Evolutionary conservation across 2,888 invertebrate genomes (phyloP).

Genomic region (Allygus modestus): DNA sequence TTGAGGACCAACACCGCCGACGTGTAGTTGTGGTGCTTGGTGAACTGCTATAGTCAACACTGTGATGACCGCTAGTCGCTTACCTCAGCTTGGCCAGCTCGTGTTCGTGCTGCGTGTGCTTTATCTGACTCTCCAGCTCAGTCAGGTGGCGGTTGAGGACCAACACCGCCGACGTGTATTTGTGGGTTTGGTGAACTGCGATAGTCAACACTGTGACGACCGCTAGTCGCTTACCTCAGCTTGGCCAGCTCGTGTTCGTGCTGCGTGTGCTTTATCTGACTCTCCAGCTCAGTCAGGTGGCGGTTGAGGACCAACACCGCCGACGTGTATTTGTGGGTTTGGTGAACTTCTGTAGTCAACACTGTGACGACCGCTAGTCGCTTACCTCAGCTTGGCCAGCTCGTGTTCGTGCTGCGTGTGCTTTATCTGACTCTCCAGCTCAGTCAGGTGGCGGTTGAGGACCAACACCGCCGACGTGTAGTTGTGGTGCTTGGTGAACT

Average conservation of each 20-base stretch:
- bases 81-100: constrained; percentile 85
- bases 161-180: constrained; percentile 92
- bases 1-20: constrained; percentile 89
- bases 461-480: constrained; percentile 92
- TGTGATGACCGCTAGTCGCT: too few relatives aligned
- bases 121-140: constrained; percentile 84
- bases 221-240: constrained; percentile 77
- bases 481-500: constrained; percentile 92
- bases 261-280: constrained; percentile 84
- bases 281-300: constrained; percentile 81
- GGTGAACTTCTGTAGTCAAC: constrained; percentile 94
- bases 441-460: constrained; percentile 79
- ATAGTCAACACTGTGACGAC: too few relatives aligned
- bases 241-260: constrained; percentile 85
- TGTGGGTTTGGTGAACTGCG: constrained; percentile 91
- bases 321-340: constrained; percentile 91
- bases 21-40: constrained; percentile 91
- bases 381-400: constrained; percentile 82
- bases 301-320: constrained; percentile 86
- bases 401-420: constrained; percentile 86
- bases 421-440: constrained; percentile 84
- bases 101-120: constrained; percentile 84
- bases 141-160: constrained; percentile 80
- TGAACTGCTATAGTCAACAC: too few relatives aligned
- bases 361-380: too few relatives aligned